These are phyloP conservation scores for Chaenodraco wilsoni DNA, from an alignment of 2,797 vertebrate species.

Conservation along the genomic window DNA sequence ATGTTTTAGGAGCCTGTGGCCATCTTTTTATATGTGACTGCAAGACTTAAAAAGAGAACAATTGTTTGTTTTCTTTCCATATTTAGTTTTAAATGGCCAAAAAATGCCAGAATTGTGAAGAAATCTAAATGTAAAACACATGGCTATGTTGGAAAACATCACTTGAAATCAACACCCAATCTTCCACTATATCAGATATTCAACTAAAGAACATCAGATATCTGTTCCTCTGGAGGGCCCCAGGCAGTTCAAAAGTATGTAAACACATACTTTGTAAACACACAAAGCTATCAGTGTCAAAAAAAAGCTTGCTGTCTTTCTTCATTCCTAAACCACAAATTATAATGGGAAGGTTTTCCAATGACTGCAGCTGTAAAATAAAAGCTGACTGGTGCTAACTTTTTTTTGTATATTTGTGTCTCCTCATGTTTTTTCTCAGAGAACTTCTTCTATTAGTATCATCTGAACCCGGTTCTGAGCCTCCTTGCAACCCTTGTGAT, in stretches of 20 bases:
- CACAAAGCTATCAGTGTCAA: neutral
- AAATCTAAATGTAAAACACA: neutral
- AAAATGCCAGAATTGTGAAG: too few relatives aligned
- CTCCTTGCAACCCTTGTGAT: neutral
- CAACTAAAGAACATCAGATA: constrained; percentile 8
- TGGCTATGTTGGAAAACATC: neutral
- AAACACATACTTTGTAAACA: too few relatives aligned
- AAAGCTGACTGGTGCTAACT: neutral
- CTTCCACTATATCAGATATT: constrained; percentile 7
- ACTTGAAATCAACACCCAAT: neutral
- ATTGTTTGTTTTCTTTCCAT: neutral
- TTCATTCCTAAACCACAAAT: constrained; percentile 41
- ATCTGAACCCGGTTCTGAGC: neutral
- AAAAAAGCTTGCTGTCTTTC: constrained; percentile 24
- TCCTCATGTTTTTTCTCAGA: neutral
- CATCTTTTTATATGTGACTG: neutral
- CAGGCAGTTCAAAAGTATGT: neutral
- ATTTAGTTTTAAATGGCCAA: too few relatives aligned
- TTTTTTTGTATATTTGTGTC: neutral
- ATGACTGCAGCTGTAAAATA: constrained; percentile 14
- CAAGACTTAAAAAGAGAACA: too few relatives aligned
- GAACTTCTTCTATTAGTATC: neutral
- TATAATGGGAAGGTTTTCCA: constrained; percentile 14
- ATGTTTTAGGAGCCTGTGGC: neutral
- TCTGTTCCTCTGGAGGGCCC: neutral